These are phyloP conservation scores for Heliothis subflexa DNA, from an alignment of 1,140 invertebrate genomes.

Conservation along the genomic window DNA sequence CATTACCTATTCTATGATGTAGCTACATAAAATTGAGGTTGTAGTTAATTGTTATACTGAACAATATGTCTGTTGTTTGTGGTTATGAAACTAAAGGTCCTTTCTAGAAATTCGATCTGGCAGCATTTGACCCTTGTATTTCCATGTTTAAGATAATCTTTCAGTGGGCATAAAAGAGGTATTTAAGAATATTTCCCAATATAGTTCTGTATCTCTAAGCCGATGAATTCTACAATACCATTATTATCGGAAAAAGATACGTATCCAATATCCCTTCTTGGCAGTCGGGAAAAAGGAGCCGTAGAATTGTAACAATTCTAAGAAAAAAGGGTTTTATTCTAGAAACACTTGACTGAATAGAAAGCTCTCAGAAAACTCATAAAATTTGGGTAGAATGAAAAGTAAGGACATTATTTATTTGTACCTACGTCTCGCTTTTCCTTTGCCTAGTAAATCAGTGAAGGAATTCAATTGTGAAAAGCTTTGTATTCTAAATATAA, in stretches of 20 bases:
- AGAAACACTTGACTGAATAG: constrained; percentile 5
- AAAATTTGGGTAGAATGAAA: constrained; percentile 28
- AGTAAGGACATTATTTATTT: constrained; percentile 23
- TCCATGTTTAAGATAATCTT: background rate
- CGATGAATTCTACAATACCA: background rate
- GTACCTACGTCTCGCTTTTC: constrained; percentile 3
- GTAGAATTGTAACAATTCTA: constrained; percentile 16
- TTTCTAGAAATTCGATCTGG: no score
- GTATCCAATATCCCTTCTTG: background rate
- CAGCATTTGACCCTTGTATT: no score
- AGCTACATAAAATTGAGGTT: background rate
- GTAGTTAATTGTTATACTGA: no score
- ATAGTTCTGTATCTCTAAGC: background rate
- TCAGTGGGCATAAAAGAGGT: background rate
- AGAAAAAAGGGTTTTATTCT: constrained; percentile 29
- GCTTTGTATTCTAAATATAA: background rate
- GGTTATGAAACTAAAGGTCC: no score
- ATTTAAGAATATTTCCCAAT: no score
- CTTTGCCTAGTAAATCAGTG: constrained; percentile 11
- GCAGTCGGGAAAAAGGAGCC: background rate
- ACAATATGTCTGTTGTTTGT: no score
- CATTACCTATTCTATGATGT: background rate
- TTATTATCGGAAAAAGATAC: background rate
- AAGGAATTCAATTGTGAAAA: background rate
- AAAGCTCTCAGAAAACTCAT: constrained; percentile 23